These are phyloP conservation scores for Drosophila suzukii DNA, from an alignment of 1,140 invertebrate genomes.

Conservation along the genomic window DNA sequence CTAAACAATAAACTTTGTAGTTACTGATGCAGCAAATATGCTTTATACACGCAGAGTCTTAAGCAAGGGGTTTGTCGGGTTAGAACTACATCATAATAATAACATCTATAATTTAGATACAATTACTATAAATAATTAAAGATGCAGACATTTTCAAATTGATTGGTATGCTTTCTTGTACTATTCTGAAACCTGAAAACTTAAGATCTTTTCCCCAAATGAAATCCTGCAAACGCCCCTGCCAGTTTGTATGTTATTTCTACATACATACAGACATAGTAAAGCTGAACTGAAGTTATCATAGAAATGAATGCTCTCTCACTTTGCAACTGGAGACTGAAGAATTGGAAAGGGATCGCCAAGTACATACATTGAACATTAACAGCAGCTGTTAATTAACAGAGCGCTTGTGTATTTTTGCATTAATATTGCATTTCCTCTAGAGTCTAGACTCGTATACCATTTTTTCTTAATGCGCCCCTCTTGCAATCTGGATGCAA, in stretches of 20 bases:
- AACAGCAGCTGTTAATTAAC: slow-evolving; percentile 22
- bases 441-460: background rate
- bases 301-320: background rate
- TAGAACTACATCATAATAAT: no score
- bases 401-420: background rate
- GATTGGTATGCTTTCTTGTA: no score
- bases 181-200: background rate
- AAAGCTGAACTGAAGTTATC: slow-evolving; percentile 9
- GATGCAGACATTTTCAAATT: no score
- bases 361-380: background rate
- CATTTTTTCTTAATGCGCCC: slow-evolving; percentile 1
- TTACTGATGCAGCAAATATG: background rate
- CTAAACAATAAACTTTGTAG: slow-evolving; percentile 3
- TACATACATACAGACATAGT: background rate
- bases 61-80: no score
- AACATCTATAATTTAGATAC: no score
- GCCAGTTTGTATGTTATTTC: background rate
- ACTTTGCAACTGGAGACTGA: background rate
- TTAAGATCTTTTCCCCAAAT: background rate
- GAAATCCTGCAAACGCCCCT: background rate
- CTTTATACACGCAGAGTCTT: no score
- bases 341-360: slow-evolving; percentile 16
- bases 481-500: slow-evolving; percentile 21
- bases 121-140: no score
- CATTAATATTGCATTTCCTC: background rate